A percentile compares a stretch with the other conserved stretches of the same genome.
Conservation (phyloP, 2,113 vertebrate genomes). For the Muntiacus muntjak region DNA sequence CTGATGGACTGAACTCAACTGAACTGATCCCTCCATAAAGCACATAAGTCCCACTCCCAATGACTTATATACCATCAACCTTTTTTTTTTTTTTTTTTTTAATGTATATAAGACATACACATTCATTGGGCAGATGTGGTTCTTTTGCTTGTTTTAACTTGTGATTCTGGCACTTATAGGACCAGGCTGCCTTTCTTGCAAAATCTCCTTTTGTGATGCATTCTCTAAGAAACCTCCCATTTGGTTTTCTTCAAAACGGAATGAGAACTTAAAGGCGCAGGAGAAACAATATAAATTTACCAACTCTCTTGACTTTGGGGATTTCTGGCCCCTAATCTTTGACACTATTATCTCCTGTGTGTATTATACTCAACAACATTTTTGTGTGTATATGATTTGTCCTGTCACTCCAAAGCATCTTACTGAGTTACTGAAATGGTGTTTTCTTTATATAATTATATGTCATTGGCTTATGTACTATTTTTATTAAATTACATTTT, state of each 20-base stretch:
- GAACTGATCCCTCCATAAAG: background rate
- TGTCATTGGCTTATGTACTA: background rate
- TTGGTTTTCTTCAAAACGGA: slow-evolving; percentile 19
- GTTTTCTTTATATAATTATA: background rate
- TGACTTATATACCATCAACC: background rate
- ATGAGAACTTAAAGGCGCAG: background rate
- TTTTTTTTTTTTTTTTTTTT: background rate
- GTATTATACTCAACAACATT: background rate
- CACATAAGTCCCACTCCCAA: background rate
- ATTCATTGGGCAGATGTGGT: background rate
- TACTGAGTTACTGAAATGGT: background rate
- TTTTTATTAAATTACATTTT: background rate
- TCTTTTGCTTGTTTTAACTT: background rate
- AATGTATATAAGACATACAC: background rate
- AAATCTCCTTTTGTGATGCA: background rate
- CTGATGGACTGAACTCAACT: too few relatives aligned
- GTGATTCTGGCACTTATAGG: background rate
- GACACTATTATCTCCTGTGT: background rate
- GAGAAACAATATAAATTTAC: background rate
- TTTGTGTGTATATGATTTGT: background rate
- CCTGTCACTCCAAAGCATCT: background rate
- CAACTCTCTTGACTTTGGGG: background rate
- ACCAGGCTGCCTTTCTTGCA: background rate
- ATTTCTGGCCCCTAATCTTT: background rate
- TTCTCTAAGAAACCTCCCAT: background rate